phyloP scores from a whole-genome alignment of 2,113 vertebrate genomes.

The Enhydra lutris region DNA sequence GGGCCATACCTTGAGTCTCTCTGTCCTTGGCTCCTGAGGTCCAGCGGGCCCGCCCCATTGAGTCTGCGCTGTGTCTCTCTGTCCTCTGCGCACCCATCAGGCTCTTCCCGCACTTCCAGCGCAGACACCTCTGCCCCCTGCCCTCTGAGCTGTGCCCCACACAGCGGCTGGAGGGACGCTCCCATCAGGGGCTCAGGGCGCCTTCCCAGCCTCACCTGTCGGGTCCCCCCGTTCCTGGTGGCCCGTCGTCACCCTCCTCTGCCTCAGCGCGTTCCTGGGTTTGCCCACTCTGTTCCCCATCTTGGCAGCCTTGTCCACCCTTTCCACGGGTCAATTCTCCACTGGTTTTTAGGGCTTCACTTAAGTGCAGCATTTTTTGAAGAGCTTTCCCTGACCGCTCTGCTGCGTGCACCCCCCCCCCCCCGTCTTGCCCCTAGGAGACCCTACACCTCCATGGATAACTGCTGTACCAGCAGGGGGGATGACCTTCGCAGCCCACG shows the following conservation, averaged over 20 bases:
- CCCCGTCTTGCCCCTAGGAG: not conserved
- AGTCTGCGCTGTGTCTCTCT: not conserved
- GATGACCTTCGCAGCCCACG: accelerated
- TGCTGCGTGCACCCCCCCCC: accelerated
- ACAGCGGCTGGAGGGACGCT: not conserved
- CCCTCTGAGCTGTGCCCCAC: not conserved
- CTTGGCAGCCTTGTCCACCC: not conserved
- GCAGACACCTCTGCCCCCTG: not conserved
- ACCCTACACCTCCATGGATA: not conserved
- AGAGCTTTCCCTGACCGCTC: not conserved
- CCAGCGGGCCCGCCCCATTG: not conserved
- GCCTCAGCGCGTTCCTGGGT: too few species aligned
- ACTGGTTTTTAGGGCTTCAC: not conserved
- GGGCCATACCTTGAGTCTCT: not conserved
- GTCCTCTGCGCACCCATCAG: not conserved
- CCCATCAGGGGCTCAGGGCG: not conserved
- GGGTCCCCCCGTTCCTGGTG: not conserved
- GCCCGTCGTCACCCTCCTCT: accelerated
- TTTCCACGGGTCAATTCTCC: accelerated
- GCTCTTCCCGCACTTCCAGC: not conserved
- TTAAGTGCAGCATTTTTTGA: not conserved
- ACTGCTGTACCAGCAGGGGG: accelerated
- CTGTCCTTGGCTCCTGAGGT: not conserved
- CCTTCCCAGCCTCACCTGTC: not conserved
- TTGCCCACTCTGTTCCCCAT: not conserved